Base-by-base conservation (phyloP, 2,113 vertebrate genomes). In the Urocynchramus pylzowi region DNA sequence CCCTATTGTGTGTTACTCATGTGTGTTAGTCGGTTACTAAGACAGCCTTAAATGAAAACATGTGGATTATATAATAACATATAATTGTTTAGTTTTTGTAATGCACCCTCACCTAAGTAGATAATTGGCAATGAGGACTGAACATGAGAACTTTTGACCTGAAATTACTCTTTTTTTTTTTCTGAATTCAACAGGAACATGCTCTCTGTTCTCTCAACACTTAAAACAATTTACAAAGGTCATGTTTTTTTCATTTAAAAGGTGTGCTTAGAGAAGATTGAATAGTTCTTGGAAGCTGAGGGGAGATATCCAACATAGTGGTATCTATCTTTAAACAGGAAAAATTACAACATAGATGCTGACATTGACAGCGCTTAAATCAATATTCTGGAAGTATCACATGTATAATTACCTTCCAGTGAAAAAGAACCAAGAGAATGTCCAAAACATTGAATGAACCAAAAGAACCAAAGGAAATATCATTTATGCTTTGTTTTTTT, bases 71-170 rank as follows among this genome's bases (percentile, higher is more conserved):
- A 79, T 82, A 87, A 73, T 50, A 87, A 89, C 61, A 67, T 45
- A 20, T 7, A 47, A 53, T 79, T 79, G 63, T 84, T 89, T 84
- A 13, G n/a, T 12, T 89, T 93, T 61, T 61, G 45, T 61, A 96
- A 94, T 7, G 35, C 57, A 57, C n/a, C 53, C 70, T 79, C 59
- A 91, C 84, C 53, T 94, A 93, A 93, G 81, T 35, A 84, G 67
- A 69, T 89, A 92, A 95, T 35, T 89, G 78, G 89, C 79, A 94
- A 61, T 0, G 6, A 93, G n/a, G 33, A 84, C 47, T 73, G 71
- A 93, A 90, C 54, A 64, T 37, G 42, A 82, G 89, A 94, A 91
- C 74, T 96, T 91, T 42, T 93, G 89, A 96, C 89, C 87, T 85
- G 79, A 87, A 89, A 94, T 44, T 60, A 74, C 24, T 9, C 4